Evolutionary conservation across 2,888 invertebrate species (phyloP), one percentile per base, ranked within the genome.

Genomic region (Aradus depressus): DNA sequence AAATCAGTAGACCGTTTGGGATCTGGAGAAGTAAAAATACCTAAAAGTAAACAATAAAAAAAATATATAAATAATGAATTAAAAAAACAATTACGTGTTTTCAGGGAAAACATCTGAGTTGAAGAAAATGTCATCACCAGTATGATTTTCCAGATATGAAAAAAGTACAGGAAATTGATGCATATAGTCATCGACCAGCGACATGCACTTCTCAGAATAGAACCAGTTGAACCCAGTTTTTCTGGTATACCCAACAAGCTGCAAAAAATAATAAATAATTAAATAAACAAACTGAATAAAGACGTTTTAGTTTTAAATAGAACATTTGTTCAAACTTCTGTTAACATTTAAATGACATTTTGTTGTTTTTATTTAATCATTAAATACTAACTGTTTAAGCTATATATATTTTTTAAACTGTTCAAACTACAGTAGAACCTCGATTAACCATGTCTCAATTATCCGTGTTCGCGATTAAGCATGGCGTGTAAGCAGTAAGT

Each of bases 181-280:
- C 57, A 79, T 75, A 67, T 90, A 97, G 1, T 72, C 69, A n/a
- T 69, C 65, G 10, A 96, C 75, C 1, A 88, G 67, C 1, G 79
- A 72, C 1, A 87, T 65, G 28, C 85, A 79, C 60, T 84, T 81
- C 16, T 73, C 67, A 1, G 93, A 88, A 68, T 93, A 95, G 19
- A 76, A 69, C 95, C 95, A 96, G 35, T 73, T 64, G 61, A 71
- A 75, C n/a, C 73, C 72, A 0, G 74, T 71, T 58, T 80, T 84
- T 45, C 76, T 81, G 0, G 90, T 88, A 66, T 82, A 95, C 25
- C 93, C 92, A 1, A 84, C 78, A 2, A 85, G 75, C 76, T 78
- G 62, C 31, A 18, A 38, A 18, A 28, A 35, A 38, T 25, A 48
- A 12, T 32, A 22, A 5, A 52, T 61, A 55, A 23, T 28, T 28